A percentile compares a stretch with the other conserved stretches of the same genome.
Conservation (phyloP, 2,797 vertebrate species). For the Mormyrus proboscirostris region DNA sequence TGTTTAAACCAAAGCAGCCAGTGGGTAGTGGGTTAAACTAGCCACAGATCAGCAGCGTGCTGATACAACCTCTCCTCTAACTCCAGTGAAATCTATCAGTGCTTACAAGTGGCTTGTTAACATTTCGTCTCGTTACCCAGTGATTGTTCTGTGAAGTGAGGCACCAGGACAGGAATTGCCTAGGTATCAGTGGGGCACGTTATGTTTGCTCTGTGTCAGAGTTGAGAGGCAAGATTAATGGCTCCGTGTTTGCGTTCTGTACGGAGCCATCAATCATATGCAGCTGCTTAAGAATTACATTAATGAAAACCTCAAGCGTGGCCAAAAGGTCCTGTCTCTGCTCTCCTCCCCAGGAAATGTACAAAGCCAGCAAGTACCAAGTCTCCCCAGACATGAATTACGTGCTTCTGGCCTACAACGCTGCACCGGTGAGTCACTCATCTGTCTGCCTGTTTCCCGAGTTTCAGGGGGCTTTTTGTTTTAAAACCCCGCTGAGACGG, state of each 20-base stretch:
- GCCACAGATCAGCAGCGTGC: background rate
- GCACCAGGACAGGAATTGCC: slow-evolving; percentile 10
- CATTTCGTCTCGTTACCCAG: background rate
- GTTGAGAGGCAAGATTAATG: slow-evolving; percentile 50
- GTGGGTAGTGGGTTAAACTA: background rate
- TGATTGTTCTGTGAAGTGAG: slow-evolving; percentile 16
- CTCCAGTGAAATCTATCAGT: background rate
- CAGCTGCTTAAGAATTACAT: slow-evolving; percentile 43
- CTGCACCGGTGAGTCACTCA: slow-evolving; percentile 75
- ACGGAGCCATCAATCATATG: slow-evolving; percentile 50
- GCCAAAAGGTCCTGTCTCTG: slow-evolving; percentile 34
- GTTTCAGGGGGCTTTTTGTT: background rate
- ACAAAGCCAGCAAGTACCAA: slow-evolving; percentile 86
- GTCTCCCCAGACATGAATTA: slow-evolving; percentile 90
- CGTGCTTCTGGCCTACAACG: slow-evolving; percentile 84
- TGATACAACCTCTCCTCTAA: background rate
- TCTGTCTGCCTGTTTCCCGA: slow-evolving; percentile 5
- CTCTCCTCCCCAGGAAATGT: slow-evolving; percentile 67
- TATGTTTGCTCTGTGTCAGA: slow-evolving; percentile 45
- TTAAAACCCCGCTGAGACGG: background rate
- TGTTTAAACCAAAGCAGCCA: background rate
- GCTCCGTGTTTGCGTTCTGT: slow-evolving; percentile 34
- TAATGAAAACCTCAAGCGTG: slow-evolving; percentile 52
- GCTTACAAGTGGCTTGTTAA: background rate
- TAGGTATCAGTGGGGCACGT: slow-evolving; percentile 46